Evolutionary conservation across 2,797 vertebrate genomes (phyloP).

Genomic region (Coreius guichenoti): DNA sequence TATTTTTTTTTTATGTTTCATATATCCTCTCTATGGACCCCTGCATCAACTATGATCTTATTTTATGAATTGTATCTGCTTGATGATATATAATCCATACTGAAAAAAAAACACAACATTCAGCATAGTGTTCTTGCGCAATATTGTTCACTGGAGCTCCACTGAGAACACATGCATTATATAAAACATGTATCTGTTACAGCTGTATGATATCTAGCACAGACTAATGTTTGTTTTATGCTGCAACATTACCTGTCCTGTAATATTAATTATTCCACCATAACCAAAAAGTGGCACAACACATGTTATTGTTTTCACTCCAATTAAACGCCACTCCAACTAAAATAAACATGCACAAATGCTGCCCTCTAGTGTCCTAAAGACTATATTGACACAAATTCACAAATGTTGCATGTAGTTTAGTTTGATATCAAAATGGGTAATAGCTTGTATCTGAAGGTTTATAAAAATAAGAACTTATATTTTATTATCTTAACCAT

Average conservation of each 20-base stretch:
- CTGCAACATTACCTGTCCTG: neutral
- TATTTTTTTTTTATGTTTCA: neutral
- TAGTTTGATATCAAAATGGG: neutral
- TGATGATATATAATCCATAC: neutral
- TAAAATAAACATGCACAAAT: neutral
- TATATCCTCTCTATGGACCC: neutral
- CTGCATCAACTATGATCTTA: neutral
- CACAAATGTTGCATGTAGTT: neutral
- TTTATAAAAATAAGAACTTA: neutral
- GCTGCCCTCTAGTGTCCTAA: conserved; percentile 49
- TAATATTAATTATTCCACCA: neutral
- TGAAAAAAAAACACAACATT: neutral
- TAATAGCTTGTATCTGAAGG: neutral
- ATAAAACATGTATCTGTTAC: conserved; percentile 26
- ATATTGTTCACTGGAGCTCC: conserved; percentile 19
- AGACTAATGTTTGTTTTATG: neutral
- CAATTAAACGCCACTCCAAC: no score
- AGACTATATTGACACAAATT: neutral
- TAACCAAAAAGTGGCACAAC: neutral
- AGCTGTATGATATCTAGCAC: conserved; percentile 24
- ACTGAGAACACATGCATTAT: conserved; percentile 28
- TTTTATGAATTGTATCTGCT: neutral
- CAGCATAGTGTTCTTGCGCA: neutral
- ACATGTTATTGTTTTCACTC: neutral
- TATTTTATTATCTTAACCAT: neutral